Percentiles rank a stretch among this genome's conserved stretches.
Conservation (phyloP, 2,888 invertebrate species). For the Melieria picta region DNA sequence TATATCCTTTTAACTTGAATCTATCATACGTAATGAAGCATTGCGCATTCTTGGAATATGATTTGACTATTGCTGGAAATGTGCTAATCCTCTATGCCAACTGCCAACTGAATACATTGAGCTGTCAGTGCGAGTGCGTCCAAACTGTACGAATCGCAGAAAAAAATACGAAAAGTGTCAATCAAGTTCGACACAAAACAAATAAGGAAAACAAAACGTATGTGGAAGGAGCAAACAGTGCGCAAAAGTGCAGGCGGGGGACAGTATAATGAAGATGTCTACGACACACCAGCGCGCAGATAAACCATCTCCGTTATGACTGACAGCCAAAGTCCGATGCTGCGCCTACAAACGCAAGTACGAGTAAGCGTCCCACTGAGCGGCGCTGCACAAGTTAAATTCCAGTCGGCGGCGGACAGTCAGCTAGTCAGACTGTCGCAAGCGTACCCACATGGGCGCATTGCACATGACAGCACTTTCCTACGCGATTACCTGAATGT, state of each 20-base stretch:
- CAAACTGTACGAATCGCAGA: constrained; percentile 15
- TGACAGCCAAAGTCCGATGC: constrained; percentile 31
- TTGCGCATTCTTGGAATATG: background rate
- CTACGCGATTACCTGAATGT: background rate
- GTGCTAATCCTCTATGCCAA: constrained; percentile 7
- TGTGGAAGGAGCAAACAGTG: background rate
- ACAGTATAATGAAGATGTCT: constrained; percentile 51
- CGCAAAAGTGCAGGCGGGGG: background rate
- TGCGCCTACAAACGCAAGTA: constrained; percentile 18
- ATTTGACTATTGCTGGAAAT: constrained; percentile 15
- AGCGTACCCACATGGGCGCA: background rate
- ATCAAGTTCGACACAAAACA: constrained; percentile 49
- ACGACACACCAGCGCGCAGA: constrained; percentile 39
- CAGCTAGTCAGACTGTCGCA: constrained; percentile 15
- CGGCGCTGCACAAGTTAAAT: constrained; percentile 49
- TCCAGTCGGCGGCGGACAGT: constrained; percentile 42
- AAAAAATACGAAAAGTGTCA: constrained; percentile 60
- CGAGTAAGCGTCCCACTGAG: constrained; percentile 10
- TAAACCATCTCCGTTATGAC: constrained; percentile 48
- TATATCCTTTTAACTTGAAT: no score
- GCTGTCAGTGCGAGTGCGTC: background rate
- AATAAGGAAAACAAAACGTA: constrained; percentile 20
- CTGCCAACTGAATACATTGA: background rate
- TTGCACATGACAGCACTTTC: background rate
- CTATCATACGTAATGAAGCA: background rate